Evolutionary conservation across 2,888 invertebrate genomes (phyloP).

Genomic region (Cantharis rustica): DNA sequence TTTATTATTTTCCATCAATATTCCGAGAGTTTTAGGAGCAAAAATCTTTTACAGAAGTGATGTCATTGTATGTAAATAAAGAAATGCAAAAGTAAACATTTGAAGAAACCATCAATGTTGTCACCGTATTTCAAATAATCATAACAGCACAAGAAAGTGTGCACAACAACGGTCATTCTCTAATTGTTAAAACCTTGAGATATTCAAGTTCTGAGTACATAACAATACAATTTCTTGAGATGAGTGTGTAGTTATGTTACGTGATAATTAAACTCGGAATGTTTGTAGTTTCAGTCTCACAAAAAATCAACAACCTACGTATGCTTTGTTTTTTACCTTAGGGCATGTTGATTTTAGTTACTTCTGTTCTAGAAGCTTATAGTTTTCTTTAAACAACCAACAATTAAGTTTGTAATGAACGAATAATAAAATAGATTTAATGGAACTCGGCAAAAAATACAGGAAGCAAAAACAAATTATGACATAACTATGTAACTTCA

Average conservation of each 20-base stretch:
- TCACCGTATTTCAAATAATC: slow-evolving; percentile 21
- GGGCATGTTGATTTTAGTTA: slow-evolving; percentile 26
- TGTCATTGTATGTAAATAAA: slow-evolving; percentile 25
- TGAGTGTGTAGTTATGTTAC: slow-evolving; percentile 32
- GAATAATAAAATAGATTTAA: not conserved
- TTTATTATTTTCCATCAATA: not conserved
- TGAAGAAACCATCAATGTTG: slow-evolving; percentile 33
- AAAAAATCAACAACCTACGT: slow-evolving; percentile 29
- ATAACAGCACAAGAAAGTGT: slow-evolving; percentile 23
- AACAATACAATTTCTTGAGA: slow-evolving; percentile 33
- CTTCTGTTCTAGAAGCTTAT: slow-evolving; percentile 8
- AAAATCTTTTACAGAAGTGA: slow-evolving; percentile 1
- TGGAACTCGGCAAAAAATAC: not conserved
- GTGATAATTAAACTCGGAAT: slow-evolving; percentile 38
- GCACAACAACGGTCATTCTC: slow-evolving; percentile 27
- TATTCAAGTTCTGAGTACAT: slow-evolving; percentile 37
- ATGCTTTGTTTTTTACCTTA: slow-evolving; percentile 20
- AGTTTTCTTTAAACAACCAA: not conserved
- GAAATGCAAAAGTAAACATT: slow-evolving; percentile 33
- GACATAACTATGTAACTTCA: not conserved
- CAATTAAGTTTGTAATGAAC: not conserved
- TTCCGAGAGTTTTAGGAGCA: not conserved
- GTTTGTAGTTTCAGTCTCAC: slow-evolving; percentile 31
- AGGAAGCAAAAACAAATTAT: not conserved
- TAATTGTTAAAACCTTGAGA: slow-evolving; percentile 37